Evolutionary conservation across 2,113 vertebrate species (phyloP), one percentile per base, ranked within the genome.

Genomic region (Noturus placidus): DNA sequence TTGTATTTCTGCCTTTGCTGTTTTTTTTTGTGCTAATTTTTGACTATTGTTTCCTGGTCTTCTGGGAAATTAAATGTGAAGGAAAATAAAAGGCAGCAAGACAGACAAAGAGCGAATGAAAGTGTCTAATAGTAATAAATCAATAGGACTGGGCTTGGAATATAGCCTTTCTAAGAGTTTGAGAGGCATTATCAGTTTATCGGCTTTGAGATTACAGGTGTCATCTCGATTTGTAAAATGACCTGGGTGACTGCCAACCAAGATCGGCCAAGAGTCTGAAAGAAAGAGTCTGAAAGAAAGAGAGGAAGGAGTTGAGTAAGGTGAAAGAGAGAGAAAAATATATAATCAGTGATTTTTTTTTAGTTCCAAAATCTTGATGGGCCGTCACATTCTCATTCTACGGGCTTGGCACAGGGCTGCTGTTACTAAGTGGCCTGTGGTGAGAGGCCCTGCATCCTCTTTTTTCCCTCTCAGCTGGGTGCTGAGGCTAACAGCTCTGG

Each of bases 401-500:
- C 92, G 91, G 93, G 93, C 69, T 95, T 92, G 94, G 93, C 94
- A 93, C 94, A 93, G 85, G 93, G 91, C 94, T 94, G 92, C 93
- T 94, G 94, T 93, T 93, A 92, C 93, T 92, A 91, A 93, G 93
- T 91, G 93, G 93, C 93, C 93, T 93, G 93, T 93, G 93, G 91
- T 95, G 93, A 96, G 94, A 94, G 86, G 92, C 90, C 92, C 92
- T 92, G 91, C 93, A 93, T 94, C 94, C 93, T 92, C 94, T 93
- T 95, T 96, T 96, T 95, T 95, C 93, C 76, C 30, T 91, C 95
- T 91, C 95, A 91, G 87, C 94, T 93, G 95, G 96, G 95, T 94
- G 94, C 95, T 95, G 91, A 93, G 94, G 94, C 94, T 94, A 94
- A 96, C 95, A 96, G 95, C 95, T 94, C 94, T 92, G 95, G 95